Evolutionary conservation across 2,888 invertebrate genomes (phyloP).

Genomic region (Trachelus stipa): DNA sequence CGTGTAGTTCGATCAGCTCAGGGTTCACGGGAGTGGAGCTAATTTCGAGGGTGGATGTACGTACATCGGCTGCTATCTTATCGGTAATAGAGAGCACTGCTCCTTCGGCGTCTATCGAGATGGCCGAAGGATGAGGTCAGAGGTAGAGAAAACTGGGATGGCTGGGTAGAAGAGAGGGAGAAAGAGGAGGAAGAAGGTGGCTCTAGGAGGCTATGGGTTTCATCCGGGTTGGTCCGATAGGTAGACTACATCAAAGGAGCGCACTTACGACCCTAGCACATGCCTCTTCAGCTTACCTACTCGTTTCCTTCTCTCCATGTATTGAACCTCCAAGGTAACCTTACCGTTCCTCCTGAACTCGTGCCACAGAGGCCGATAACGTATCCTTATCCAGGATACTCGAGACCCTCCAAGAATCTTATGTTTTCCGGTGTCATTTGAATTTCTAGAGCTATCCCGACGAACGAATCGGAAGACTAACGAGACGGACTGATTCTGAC

Average conservation of each 20-base stretch:
- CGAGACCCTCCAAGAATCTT: neutral
- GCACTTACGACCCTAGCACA: constrained; percentile 23
- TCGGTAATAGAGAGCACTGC: constrained; percentile 35
- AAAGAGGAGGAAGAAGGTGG: constrained; percentile 16
- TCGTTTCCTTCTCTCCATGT: neutral
- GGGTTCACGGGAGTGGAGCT: constrained; percentile 5
- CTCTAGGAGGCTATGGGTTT: neutral
- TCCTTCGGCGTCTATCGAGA: constrained; percentile 27
- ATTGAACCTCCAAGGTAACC: neutral
- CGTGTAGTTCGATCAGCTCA: neutral
- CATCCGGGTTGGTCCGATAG: constrained; percentile 29
- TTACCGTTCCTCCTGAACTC: neutral
- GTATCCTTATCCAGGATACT: neutral
- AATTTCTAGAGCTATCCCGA: neutral
- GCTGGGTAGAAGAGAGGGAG: constrained; percentile 13
- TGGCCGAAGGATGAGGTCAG: constrained; percentile 1
- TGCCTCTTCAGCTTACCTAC: constrained; percentile 8
- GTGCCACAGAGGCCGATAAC: constrained; percentile 3
- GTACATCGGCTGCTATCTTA: constrained; percentile 40
- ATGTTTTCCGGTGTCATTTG: neutral
- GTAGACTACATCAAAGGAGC: constrained; percentile 39
- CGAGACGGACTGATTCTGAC: neutral
- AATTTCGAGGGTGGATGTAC: constrained; percentile 29
- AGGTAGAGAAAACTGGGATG: constrained; percentile 11
- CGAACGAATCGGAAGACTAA: neutral